Base-by-base conservation (phyloP, 1,140 invertebrate genomes). In the Drosophila carrolli region DNA sequence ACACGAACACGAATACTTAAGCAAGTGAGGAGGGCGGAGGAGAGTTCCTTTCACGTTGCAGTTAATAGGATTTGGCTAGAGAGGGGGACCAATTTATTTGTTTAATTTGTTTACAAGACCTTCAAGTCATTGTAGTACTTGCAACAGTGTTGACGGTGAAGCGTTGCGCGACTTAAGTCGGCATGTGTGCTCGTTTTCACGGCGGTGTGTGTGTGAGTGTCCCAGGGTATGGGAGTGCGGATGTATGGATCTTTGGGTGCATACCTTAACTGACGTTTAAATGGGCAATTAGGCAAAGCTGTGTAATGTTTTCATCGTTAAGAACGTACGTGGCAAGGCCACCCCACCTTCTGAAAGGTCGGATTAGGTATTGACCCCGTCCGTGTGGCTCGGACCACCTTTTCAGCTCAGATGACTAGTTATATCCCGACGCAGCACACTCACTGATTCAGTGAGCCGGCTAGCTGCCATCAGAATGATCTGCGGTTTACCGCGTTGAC, bases 61-160 rank as follows among this genome's bases (percentile, higher is more conserved):
- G 80, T 80, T 89, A 88, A 88, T 80, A 77, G 84, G 80, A 89
- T 89, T 83, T 79, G 57, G 48, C 70, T 88, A 72, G 50, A 77
- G 73, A 75, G 65, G 62, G 84, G 63, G 80, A 86, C 83, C 72
- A 80, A 86, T 88, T 86, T 86, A 89, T 89, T 89, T 88, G 84
- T 89, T 80, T 77, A 68, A 77, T 89, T 89, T 88, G 68, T 67
- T 80, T 80, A 77, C 66, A 79, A 78, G 88, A 72, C 66, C 65
- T 58, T 61, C 16, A 46, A 63, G 51, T 67, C 57, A 74, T 56
- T 85, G 47, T 75, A 65, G 47, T 75, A 65, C 60, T 48, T 85
- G 66, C 65, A 57, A 62, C 40, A 60, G n/a, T 63, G 58, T 71
- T 47, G 73, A 70, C 47, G 38, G 27, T 47, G 44, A 27, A 48